Conservation (phyloP, 2,888 invertebrate species). For the Pollenia angustigena region DNA sequence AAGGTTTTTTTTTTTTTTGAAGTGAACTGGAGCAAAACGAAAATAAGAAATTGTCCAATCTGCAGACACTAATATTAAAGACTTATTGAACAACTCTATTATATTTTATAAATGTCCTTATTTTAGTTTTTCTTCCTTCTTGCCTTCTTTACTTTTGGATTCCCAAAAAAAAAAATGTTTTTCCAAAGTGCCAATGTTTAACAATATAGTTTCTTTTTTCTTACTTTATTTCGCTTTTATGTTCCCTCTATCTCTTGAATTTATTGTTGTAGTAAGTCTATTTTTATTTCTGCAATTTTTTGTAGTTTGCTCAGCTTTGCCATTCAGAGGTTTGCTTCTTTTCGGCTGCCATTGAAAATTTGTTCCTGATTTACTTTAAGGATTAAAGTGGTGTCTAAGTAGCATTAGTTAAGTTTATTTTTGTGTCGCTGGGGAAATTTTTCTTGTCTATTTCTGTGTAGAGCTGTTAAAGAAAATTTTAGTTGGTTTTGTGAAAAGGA, state of each 20-base stretch:
- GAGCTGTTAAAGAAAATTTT: conserved; percentile 11
- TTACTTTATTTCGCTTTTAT: background rate
- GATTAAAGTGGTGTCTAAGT: conserved; percentile 56
- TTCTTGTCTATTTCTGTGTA: conserved; percentile 1
- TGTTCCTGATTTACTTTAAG: conserved; percentile 63
- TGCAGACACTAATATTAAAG: conserved; percentile 44
- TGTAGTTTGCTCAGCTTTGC: conserved; percentile 2
- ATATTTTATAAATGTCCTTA: conserved; percentile 46
- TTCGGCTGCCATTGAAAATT: conserved; percentile 56
- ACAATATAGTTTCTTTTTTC: conserved; percentile 8
- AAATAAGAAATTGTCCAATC: background rate
- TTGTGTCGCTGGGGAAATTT: conserved; percentile 35
- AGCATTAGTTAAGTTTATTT: conserved; percentile 59
- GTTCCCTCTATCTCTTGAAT: background rate
- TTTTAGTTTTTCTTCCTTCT: conserved; percentile 2
- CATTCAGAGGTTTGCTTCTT: conserved; percentile 6
- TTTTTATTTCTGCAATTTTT: conserved; percentile 3
- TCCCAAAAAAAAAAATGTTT: conserved; percentile 6
- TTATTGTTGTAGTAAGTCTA: conserved; percentile 17
- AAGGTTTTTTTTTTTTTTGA: background rate
- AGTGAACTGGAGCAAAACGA: conserved; percentile 2
- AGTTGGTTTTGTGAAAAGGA: background rate
- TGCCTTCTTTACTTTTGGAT: conserved; percentile 1
- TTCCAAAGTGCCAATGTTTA: conserved; percentile 18
- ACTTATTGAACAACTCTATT: conserved; percentile 55